phyloP scores from a whole-genome alignment of 2,888 invertebrate genomes.

The Beris chalybata region DNA sequence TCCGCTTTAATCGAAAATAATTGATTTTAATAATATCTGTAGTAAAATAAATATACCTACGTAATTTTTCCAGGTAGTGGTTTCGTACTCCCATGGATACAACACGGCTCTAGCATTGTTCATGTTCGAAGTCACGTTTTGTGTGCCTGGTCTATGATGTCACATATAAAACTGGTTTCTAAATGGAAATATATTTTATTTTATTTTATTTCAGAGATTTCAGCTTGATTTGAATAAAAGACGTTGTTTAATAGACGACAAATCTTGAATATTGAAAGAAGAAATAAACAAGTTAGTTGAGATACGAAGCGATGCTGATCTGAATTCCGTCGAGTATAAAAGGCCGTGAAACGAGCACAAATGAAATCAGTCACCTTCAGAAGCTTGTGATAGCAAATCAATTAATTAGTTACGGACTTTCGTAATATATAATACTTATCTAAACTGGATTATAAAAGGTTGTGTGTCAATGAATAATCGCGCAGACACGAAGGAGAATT shows the following conservation, averaged over 20 bases:
- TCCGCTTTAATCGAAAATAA: too few species aligned
- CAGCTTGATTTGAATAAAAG: not conserved
- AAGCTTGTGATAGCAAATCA: not conserved
- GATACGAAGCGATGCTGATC: too few species aligned
- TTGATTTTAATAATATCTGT: too few species aligned
- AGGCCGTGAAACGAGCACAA: not conserved
- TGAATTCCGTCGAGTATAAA: conserved; percentile 11
- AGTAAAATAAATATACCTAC: too few species aligned
- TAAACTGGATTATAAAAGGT: conserved; percentile 17
- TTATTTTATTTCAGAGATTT: too few species aligned
- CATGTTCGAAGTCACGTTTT: conserved; percentile 15
- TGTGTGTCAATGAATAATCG: conserved; percentile 41
- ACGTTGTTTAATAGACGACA: too few species aligned
- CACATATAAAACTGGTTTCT: conserved; percentile 14
- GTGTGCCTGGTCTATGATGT: conserved; percentile 23
- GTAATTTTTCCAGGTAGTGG: too few species aligned
- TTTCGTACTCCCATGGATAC: too few species aligned
- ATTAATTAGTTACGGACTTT: too few species aligned
- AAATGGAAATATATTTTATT: not conserved
- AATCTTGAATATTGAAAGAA: too few species aligned
- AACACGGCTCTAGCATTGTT: not conserved
- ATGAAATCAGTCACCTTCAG: conserved; percentile 7
- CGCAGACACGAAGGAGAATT: conserved; percentile 52
- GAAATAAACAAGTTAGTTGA: too few species aligned
- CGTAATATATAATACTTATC: not conserved